Evolutionary conservation across 2,113 vertebrate genomes (phyloP), one percentile per base, ranked within the genome.

Genomic region (Vulpes ferrilata): DNA sequence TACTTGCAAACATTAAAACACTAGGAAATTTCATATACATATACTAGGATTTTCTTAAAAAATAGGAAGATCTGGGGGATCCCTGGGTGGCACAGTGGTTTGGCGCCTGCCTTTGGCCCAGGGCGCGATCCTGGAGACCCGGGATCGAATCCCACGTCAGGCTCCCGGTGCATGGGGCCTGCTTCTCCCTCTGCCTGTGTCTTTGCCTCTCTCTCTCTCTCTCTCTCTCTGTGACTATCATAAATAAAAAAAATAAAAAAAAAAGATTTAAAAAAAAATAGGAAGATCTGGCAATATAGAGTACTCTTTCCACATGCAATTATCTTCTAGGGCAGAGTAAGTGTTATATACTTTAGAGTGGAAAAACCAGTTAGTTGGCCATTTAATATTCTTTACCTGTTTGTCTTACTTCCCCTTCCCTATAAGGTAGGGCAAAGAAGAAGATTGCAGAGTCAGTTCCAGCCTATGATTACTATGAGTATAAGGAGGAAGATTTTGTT

Each of bases 1-100:
- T 88, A 90, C 16, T 55, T 95, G 19, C 25, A 93, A 94, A 71
- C 27, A 89, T 74, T 82, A 71, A 88, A 55, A 48, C 48, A 51
- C 32, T 76, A 84, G 23, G 1, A 32, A 62, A 55, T 67, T 97
- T 90, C 17, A 71, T 4, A 76, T 80, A 27, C 11, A 64, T 85
- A 78, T 57, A 83, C 1, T 11, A 91, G 3, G 9, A 67, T 67
- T 95, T 5, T 60, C 43, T 88, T 96, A 15, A 94, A 83, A 93
- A 82, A 67, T 65, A 62, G 64, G n/a, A n/a, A n/a, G n/a, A n/a
- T n/a, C n/a, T n/a, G n/a, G n/a, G n/a, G n/a, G n/a, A n/a, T n/a
- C n/a, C n/a, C n/a, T n/a, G n/a, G n/a, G n/a, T n/a, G n/a, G n/a
- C n/a, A n/a, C n/a, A n/a, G n/a, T n/a, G n/a, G n/a, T n/a, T n/a